phyloP scores from a whole-genome alignment of 2,113 vertebrate species.

The Laticauda laticaudata region DNA sequence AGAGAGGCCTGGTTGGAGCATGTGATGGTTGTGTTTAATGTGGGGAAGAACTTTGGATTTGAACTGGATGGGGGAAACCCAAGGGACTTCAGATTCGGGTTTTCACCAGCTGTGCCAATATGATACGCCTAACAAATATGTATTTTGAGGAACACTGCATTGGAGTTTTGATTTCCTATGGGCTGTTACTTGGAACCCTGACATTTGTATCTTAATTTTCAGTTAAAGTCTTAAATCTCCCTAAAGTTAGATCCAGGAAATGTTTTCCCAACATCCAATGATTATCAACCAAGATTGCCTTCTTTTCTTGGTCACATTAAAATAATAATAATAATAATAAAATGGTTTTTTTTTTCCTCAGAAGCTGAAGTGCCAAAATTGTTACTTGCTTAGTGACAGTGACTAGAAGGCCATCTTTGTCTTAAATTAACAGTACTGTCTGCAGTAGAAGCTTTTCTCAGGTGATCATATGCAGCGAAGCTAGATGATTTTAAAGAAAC shows the following conservation, averaged over 20 bases:
- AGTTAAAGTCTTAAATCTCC: background rate
- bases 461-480: constrained; percentile 70
- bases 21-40: too few species aligned
- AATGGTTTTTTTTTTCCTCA: background rate
- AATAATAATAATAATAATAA: background rate
- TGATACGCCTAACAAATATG: too few species aligned
- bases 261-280: background rate
- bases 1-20: too few species aligned
- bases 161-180: too few species aligned
- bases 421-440: constrained; percentile 65
- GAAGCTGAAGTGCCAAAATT: constrained; percentile 57
- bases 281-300: background rate
- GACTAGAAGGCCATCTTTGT: constrained; percentile 57
- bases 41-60: too few species aligned
- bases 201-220: background rate
- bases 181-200: too few species aligned
- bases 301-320: constrained; percentile 25
- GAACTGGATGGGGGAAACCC: too few species aligned
- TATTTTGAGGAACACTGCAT: too few species aligned
- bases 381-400: constrained; percentile 64
- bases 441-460: constrained; percentile 73
- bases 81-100: too few species aligned
- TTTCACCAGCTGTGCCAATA: too few species aligned
- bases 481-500: constrained; percentile 75
- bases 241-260: background rate